Evolutionary conservation across 2,113 vertebrate genomes (phyloP).

Genomic region (Nipponia nippon): DNA sequence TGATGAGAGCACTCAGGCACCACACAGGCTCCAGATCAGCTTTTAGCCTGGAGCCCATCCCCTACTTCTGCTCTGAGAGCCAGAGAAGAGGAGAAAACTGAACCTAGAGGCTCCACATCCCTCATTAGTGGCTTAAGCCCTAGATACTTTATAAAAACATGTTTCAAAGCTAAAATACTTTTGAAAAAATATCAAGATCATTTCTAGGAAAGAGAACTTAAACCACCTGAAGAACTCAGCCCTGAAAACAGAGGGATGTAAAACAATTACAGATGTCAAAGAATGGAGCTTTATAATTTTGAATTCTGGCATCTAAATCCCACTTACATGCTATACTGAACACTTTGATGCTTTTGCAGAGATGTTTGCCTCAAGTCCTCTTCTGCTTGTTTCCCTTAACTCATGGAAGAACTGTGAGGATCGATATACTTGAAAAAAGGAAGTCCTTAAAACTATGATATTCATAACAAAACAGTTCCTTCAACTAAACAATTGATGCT

Average conservation of each 20-base stretch:
- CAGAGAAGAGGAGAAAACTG: neutral
- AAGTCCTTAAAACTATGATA: neutral
- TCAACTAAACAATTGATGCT: neutral
- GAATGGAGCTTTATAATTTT: neutral
- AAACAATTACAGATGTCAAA: neutral
- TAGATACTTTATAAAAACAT: neutral
- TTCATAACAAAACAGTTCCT: neutral
- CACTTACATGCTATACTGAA: neutral
- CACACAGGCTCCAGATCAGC: neutral
- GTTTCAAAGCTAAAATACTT: neutral
- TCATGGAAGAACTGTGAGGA: neutral
- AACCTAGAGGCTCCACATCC: neutral
- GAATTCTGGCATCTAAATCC: neutral
- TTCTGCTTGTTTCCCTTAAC: neutral
- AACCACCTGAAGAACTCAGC: neutral
- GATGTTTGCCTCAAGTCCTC: neutral
- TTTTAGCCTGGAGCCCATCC: neutral
- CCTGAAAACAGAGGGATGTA: neutral
- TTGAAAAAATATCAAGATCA: neutral
- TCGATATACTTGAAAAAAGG: neutral
- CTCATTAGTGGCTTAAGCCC: neutral
- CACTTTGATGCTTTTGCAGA: neutral
- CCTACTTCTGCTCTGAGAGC: neutral
- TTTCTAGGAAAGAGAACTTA: neutral
- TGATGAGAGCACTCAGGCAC: neutral